Conservation (phyloP, 2,888 invertebrate genomes). For the Dorcus parallelipipedus region DNA sequence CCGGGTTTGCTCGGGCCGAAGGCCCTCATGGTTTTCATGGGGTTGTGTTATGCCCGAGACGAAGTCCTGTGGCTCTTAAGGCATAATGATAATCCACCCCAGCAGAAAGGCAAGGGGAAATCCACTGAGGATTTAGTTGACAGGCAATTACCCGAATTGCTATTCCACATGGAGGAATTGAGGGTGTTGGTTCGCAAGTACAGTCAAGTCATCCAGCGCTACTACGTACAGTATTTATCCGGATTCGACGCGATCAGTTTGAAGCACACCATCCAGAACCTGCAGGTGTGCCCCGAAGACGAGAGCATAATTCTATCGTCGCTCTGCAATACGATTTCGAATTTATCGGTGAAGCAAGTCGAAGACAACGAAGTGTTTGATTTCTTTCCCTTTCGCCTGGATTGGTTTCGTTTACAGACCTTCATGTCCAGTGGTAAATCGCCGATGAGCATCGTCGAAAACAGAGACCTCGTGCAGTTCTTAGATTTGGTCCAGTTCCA, state of each 20-base stretch:
- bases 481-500: slow-evolving; percentile 96
- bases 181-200: slow-evolving; percentile 85
- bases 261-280: slow-evolving; percentile 77
- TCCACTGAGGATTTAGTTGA: slow-evolving; percentile 92
- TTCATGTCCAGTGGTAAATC: slow-evolving; percentile 85
- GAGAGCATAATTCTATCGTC: slow-evolving; percentile 93
- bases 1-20: slow-evolving; percentile 97
- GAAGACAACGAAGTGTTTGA: slow-evolving; percentile 95
- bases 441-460: slow-evolving; percentile 73
- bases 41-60: slow-evolving; percentile 91
- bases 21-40: slow-evolving; percentile 94
- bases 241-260: slow-evolving; percentile 94
- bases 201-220: slow-evolving; percentile 68
- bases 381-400: slow-evolving; percentile 85
- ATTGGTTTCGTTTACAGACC: slow-evolving; percentile 97
- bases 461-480: slow-evolving; percentile 82
- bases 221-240: slow-evolving; percentile 94
- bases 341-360: slow-evolving; percentile 88
- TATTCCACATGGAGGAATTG: slow-evolving; percentile 98
- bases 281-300: slow-evolving; percentile 87
- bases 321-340: slow-evolving; percentile 83
- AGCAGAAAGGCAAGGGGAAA: slow-evolving; percentile 75
- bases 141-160: slow-evolving; percentile 90
- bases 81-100: slow-evolving; percentile 94
- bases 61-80: slow-evolving; percentile 96